Base-by-base conservation (phyloP, 2,113 vertebrate species). In the Ascaphus truei region DNA sequence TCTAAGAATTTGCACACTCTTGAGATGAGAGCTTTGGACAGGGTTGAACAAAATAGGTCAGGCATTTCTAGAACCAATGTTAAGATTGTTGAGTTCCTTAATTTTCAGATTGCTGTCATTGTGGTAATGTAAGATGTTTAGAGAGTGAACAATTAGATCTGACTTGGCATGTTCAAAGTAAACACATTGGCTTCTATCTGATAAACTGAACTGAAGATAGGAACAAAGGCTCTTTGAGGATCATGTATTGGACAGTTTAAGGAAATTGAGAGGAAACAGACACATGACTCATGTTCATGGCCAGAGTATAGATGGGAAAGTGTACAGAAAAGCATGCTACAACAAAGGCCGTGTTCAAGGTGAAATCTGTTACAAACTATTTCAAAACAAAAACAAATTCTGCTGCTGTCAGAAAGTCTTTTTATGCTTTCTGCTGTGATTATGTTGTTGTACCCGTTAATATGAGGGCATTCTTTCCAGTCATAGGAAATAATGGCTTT, bases 151-250 rank as follows among this genome's bases (percentile, higher is more conserved):
- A 39, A 65, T 55, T 65, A 34, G 27, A 65, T 65, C 15, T 53
- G 62, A 53, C 48, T 52, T 65, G 33, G 62, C 62, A 53, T 65
- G 48, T 41, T 65, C 48, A 65, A 53, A 43, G 52, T 67, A 67
- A 67, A 67, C 51, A 66, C 37, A 25, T 10, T 33, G 52, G 64
- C 39, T 67, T 20, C 13, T 9, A 31, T 52, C 52, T 33, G 64
- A 57, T 55, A 56, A 67, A 57, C 37, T 43, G n/a, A 45, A 31
- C 37, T 67, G 39, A 56, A 27, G 37, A 56, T 56, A 45, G n/a
- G 36, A 43, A 56, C 52, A 67, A 57, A 66, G 26, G 51, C 20
- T 43, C 52, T 45, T 67, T 67, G 52, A 67, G 37, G 64, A 67
- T 67, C 25, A 41, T 29, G 50, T 53, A 25, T 36, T 65, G 31